phyloP scores from a whole-genome alignment of 2,113 vertebrate genomes.

The Erythrocebus patas region DNA sequence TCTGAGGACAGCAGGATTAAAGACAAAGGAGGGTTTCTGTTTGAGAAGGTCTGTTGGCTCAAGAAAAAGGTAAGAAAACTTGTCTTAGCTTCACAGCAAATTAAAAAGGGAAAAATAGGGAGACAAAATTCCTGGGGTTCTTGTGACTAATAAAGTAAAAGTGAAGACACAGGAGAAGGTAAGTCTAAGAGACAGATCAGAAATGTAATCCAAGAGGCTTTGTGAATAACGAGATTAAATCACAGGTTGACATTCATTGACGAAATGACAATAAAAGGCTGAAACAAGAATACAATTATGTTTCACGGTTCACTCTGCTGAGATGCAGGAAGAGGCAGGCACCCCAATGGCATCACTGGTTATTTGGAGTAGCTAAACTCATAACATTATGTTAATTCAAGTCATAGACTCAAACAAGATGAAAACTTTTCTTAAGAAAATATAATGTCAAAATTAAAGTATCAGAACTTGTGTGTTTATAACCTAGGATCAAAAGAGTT shows the following conservation, averaged over 20 bases:
- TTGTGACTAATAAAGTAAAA: not conserved
- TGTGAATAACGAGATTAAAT: not conserved
- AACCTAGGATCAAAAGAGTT: not conserved
- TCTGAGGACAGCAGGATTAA: conserved; percentile 39
- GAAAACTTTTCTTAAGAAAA: not conserved
- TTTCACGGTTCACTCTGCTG: not conserved
- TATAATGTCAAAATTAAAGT: not conserved
- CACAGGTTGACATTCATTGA: not conserved
- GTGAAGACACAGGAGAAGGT: not conserved
- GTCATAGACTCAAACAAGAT: not conserved
- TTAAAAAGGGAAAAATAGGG: not conserved
- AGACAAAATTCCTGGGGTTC: not conserved
- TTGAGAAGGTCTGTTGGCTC: conserved; percentile 29
- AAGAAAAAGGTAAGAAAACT: conserved; percentile 18
- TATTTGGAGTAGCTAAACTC: not conserved
- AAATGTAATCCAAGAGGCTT: not conserved
- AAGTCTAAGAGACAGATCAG: not conserved
- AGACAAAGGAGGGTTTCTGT: conserved; percentile 49
- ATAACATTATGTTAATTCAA: not conserved
- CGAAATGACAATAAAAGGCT: not conserved
- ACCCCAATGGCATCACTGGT: not conserved
- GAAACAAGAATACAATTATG: not conserved
- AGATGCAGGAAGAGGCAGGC: not conserved
- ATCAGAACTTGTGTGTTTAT: not conserved
- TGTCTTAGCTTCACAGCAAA: not conserved